These are phyloP conservation scores for Melanerpes aurifrons DNA, from an alignment of 2,113 vertebrate species.

Conservation along the genomic window DNA sequence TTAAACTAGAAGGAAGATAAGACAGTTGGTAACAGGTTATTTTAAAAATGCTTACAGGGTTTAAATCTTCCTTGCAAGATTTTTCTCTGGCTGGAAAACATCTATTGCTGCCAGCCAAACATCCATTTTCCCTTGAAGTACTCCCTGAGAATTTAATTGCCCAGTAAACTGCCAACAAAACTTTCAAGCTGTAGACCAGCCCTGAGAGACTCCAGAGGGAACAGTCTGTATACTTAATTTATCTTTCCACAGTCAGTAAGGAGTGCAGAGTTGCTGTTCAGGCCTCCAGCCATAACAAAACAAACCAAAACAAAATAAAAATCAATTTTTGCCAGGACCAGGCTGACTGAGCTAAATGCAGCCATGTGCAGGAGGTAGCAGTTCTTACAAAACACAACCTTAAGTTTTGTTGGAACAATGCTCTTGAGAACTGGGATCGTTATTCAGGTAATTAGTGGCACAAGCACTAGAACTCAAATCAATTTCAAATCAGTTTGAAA, in stretches of 20 bases:
- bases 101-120: constrained; percentile 28
- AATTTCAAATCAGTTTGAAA: not conserved
- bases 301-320: not conserved
- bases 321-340: not conserved
- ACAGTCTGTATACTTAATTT: not conserved
- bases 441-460: not conserved
- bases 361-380: not conserved
- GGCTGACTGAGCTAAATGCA: not conserved
- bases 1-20: not conserved
- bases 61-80: not conserved
- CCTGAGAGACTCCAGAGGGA: not conserved
- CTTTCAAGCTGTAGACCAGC: not conserved
- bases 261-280: not conserved
- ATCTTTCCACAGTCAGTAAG: not conserved
- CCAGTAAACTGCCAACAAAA: constrained; percentile 25
- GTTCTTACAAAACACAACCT: not conserved
- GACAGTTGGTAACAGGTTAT: not conserved
- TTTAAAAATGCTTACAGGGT: not conserved
- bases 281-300: not conserved
- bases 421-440: not conserved
- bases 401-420: not conserved
- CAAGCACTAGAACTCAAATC: not conserved
- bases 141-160: constrained; percentile 42
- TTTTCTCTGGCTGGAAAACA: constrained; percentile 2
- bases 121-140: constrained; percentile 24